Evolutionary conservation across 1,140 invertebrate species (phyloP), one percentile per base, ranked within the genome.

Genomic region (Apis cerana): DNA sequence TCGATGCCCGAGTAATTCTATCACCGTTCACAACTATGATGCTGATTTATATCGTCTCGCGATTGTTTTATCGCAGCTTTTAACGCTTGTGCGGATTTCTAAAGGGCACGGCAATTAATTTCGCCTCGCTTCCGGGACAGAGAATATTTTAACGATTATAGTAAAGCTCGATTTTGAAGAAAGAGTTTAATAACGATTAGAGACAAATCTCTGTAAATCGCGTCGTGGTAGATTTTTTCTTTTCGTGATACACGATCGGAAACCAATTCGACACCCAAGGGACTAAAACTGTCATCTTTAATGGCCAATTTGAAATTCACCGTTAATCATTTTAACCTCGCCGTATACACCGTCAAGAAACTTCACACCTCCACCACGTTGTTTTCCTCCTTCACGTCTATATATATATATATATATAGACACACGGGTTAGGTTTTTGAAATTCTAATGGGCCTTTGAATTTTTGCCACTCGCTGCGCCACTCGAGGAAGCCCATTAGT

Each of bases 401-500:
- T 33, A 67, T 33, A 17, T 13, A 70, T 19, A 71, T 33, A n/a
- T n/a, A 23, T 15, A 5, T 9, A 65, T 5, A 43, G 4, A 7
- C 33, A 43, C 33, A 43, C 33, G 3, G 17, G 19, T 13, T 27
- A 50, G 43, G 67, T 71, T 71, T 58, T 71, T 62, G 67, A 80
- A 72, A 72, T 72, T 80, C 59, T 62, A 72, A 54, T 72, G 54
- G 33, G 12, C 27, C 17, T 7, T 10, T 7, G 43, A 48, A 59
- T 58, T 67, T 58, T 75, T 54, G 59, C 68, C 58, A 10, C 70
- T 48, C n/a, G 58, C 17, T 58, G 11, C 27, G 65, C 71, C 82
- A 43, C 33, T 17, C 33, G 9, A 62, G 76, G 58, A 61, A 81
- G 54, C 43, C 52, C 77, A 85, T 85, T 77, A 82, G 75, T 64